phyloP scores from a whole-genome alignment of 1,140 invertebrate species.

The Drosophila virilis region DNA sequence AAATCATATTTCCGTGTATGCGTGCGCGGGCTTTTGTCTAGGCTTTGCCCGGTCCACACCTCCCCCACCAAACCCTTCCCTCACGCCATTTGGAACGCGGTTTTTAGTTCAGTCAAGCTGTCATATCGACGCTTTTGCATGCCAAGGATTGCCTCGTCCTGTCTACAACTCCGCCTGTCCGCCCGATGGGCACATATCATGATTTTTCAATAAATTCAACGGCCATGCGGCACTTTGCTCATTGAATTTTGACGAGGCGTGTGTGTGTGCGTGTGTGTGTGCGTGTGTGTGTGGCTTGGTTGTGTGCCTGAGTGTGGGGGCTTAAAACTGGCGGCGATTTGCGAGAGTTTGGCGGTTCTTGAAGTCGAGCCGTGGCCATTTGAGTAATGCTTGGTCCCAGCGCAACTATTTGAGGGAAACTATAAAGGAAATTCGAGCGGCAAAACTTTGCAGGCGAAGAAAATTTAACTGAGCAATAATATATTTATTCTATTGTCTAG shows the following conservation, averaged over 20 bases:
- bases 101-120: slow-evolving; percentile 81
- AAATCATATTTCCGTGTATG: slow-evolving; percentile 75
- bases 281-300: not conserved
- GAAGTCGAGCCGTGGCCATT: too few species aligned
- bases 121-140: slow-evolving; percentile 80
- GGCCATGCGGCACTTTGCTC: slow-evolving; percentile 73
- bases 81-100: slow-evolving; percentile 56
- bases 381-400: too few species aligned
- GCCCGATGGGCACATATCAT: slow-evolving; percentile 73
- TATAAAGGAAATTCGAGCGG: too few species aligned
- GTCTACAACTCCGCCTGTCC: slow-evolving; percentile 29
- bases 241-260: slow-evolving; percentile 73
- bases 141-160: slow-evolving; percentile 41
- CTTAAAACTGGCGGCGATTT: too few species aligned
- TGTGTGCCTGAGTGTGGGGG: not conserved
- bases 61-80: slow-evolving; percentile 24
- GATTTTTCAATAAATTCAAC: slow-evolving; percentile 82
- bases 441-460: not conserved
- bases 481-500: too few species aligned
- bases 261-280: not conserved
- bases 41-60: not conserved
- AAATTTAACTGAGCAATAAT: not conserved
- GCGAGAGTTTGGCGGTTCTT: too few species aligned
- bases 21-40: slow-evolving; percentile 55
- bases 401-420: too few species aligned